Conservation (phyloP, 2,113 vertebrate species). For the Sturnus vulgaris region DNA sequence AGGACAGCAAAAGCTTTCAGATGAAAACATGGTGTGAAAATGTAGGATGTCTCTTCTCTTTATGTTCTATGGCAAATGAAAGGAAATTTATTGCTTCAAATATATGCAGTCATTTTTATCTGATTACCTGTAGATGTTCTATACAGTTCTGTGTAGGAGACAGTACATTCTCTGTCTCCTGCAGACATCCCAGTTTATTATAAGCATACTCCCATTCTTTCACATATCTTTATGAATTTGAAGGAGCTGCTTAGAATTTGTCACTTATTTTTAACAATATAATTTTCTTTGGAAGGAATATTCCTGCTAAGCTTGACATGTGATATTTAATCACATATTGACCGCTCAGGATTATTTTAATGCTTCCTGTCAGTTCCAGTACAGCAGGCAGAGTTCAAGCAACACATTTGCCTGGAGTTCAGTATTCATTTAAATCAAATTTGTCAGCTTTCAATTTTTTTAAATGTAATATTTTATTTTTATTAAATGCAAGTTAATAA, state of each 20-base stretch:
- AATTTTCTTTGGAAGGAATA: constrained; percentile 59
- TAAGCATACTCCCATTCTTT: constrained; percentile 44
- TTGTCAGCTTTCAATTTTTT: constrained; percentile 69
- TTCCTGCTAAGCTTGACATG: constrained; percentile 55
- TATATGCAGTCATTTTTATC: constrained; percentile 54
- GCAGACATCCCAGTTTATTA: constrained; percentile 55
- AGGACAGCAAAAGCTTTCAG: constrained; percentile 9
- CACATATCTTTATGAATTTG: constrained; percentile 57
- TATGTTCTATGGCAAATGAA: constrained; percentile 40
- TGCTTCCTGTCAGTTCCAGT: constrained; percentile 62
- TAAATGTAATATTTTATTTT: constrained; percentile 59
- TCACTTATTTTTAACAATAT: constrained; percentile 73
- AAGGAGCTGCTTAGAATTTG: constrained; percentile 59
- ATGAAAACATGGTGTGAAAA: constrained; percentile 52
- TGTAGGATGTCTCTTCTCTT: constrained; percentile 13
- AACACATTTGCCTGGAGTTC: constrained; percentile 69
- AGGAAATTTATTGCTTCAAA: constrained; percentile 60
- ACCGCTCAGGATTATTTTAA: constrained; percentile 62
- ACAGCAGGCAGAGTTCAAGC: constrained; percentile 66
- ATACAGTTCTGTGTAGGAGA: neutral
- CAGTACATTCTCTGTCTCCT: constrained; percentile 13
- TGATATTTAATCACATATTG: constrained; percentile 64
- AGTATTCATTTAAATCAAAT: constrained; percentile 66
- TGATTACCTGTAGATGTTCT: constrained; percentile 62
- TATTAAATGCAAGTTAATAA: constrained; percentile 70